phyloP scores from a whole-genome alignment of 2,797 vertebrate genomes.

The Sternarchorhynchus goeldii region DNA sequence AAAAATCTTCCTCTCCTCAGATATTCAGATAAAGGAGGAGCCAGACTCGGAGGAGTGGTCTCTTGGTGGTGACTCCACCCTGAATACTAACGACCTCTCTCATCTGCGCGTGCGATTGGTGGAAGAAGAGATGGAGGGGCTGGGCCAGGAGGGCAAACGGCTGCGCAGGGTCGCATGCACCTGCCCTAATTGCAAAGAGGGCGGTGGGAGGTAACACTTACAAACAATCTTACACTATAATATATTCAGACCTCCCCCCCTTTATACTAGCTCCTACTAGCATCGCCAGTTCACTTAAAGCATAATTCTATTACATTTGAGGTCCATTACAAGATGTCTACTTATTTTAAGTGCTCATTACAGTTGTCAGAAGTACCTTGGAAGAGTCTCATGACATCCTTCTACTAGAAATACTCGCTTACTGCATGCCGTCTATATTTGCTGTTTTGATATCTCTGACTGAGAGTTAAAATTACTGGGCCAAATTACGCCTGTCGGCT shows the following conservation, averaged over 20 bases:
- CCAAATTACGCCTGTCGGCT: neutral
- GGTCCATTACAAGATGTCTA: neutral
- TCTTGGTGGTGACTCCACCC: slow-evolving; percentile 92
- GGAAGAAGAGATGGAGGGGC: slow-evolving; percentile 93
- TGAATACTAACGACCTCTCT: slow-evolving; percentile 95
- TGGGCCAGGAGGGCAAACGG: slow-evolving; percentile 94
- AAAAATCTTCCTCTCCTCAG: slow-evolving; percentile 56
- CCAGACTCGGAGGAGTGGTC: slow-evolving; percentile 98
- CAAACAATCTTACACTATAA: neutral
- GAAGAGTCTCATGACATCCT: neutral
- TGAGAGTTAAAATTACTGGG: neutral
- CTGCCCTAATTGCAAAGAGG: slow-evolving; percentile 99
- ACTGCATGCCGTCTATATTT: too few relatives aligned
- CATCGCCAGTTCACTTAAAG: neutral
- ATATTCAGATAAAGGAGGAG: slow-evolving; percentile 98
- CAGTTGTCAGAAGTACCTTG: neutral
- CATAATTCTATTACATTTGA: neutral
- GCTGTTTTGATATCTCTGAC: neutral
- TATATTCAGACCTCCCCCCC: neutral
- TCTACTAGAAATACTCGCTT: neutral
- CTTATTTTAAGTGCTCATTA: slow-evolving; percentile 1
- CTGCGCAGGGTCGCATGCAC: slow-evolving; percentile 96
- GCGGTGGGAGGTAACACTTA: slow-evolving; percentile 89
- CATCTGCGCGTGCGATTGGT: slow-evolving; percentile 91
- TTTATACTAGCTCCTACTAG: neutral